These are phyloP conservation scores for Anser brachyrhynchus DNA, from an alignment of 2,113 vertebrate genomes.

Conservation along the genomic window DNA sequence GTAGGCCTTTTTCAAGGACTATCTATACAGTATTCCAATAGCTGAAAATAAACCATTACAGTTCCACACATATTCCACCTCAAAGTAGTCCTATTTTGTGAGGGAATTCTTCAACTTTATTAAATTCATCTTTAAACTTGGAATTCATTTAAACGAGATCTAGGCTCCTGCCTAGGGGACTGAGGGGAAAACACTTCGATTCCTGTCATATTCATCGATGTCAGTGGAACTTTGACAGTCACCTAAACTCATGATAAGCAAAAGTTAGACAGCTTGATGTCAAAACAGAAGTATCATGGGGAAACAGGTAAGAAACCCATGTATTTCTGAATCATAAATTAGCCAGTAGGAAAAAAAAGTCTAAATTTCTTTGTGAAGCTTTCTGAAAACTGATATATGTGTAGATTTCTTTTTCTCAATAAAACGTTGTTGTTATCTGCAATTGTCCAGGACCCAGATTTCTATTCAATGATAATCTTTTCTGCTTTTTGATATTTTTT, in stretches of 20 bases:
- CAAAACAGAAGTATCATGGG: constrained; percentile 29
- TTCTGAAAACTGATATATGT: not conserved
- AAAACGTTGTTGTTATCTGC: not conserved
- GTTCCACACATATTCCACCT: not conserved
- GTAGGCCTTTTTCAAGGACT: not conserved
- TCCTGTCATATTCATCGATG: not conserved
- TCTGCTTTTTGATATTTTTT: not conserved
- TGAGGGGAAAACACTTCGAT: not conserved
- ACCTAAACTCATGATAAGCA: not conserved
- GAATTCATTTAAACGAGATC: not conserved
- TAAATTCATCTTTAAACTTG: not conserved
- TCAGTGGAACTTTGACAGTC: not conserved
- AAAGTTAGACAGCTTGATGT: not conserved
- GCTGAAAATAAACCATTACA: not conserved
- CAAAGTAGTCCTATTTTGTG: not conserved
- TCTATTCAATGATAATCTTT: not conserved
- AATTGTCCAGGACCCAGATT: not conserved
- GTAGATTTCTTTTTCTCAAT: not conserved
- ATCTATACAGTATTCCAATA: not conserved
- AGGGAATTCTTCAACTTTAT: not conserved
- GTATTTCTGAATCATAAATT: constrained; percentile 20
- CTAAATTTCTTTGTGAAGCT: not conserved
- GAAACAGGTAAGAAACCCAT: constrained; percentile 36
- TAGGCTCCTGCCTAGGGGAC: not conserved
- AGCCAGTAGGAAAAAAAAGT: constrained; percentile 33